These are phyloP conservation scores for Oxygymnocypris stewartii DNA, from an alignment of 2,113 vertebrate species.

Conservation along the genomic window DNA sequence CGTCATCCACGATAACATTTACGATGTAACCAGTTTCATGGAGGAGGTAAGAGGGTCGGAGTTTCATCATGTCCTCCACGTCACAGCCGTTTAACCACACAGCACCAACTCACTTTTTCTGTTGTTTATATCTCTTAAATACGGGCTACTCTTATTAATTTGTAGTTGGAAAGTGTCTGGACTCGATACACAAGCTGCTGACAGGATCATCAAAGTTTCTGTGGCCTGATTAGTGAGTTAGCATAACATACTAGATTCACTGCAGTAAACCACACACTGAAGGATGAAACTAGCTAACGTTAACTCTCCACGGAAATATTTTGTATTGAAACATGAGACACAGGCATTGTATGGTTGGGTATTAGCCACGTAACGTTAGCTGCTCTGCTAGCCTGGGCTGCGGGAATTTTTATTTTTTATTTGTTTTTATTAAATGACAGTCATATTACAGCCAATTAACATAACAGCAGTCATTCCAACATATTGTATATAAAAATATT, in stretches of 20 bases:
- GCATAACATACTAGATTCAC: not conserved
- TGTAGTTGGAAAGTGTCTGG: not conserved
- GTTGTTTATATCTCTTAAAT: not conserved
- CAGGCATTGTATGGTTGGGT: too few relatives aligned
- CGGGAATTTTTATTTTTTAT: too few relatives aligned
- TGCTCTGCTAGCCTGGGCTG: not conserved
- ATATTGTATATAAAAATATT: too few relatives aligned
- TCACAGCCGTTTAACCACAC: not conserved
- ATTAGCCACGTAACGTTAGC: not conserved
- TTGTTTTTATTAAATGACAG: too few relatives aligned
- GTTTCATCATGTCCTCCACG: not conserved
- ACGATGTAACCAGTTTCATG: slow-evolving; percentile 86
- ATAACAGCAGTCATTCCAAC: too few relatives aligned
- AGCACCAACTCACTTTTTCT: not conserved
- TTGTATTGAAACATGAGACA: not conserved
- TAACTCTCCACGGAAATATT: not conserved
- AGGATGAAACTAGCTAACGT: not conserved
- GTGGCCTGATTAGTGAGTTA: not conserved
- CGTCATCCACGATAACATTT: slow-evolving; percentile 88
- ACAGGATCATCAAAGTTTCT: not conserved
- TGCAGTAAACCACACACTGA: not conserved
- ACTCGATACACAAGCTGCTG: not conserved
- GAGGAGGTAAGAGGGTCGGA: slow-evolving; percentile 80
- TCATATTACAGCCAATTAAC: too few relatives aligned
- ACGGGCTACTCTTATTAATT: not conserved